Evolutionary conservation across 2,797 vertebrate genomes (phyloP), one percentile per base, ranked within the genome.

Genomic region (Syncerus caffer): DNA sequence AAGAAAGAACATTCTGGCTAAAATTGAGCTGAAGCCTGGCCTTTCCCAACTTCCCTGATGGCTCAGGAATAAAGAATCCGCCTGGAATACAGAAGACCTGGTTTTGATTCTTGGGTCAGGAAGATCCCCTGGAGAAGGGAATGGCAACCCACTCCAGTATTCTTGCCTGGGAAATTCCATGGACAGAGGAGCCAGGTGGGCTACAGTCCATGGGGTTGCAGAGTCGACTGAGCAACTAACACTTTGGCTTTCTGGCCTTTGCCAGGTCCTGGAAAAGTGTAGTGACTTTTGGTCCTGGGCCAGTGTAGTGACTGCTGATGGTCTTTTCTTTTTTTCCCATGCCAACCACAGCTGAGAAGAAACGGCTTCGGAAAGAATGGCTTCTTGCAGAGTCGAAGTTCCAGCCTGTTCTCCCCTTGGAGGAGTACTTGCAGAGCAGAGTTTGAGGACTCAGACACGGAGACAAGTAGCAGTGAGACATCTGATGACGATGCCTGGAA

Each of bases 381-480:
- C 98, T 99, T 99, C 98, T 99, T 99, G 97, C 99, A 99, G 76
- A 99, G 99, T 98, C 99, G 99, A 2, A 97, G 99, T 98, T 99
- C 99, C 94, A 99, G 99, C 98, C 99, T 99, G 98, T 99, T 99
- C 98, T 99, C 99, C 99, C 99, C 99, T 98, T 99, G 99, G 99
- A 99, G 99, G 99, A 99, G 99, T 99, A 99, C 99, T 99, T 99
- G 99, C 95, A 99, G 99, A 98, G 98, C 99, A 82, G 99, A 99
- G 95, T 99, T 99, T 92, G 99, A 99, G 98, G 99, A 99, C 98
- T 99, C 99, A 0, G 99, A 99, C 98, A 99, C 99, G 3, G 99
- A 99, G 98, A 99, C 99, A 95, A 99, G 99, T 99, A 99, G 99
- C 99, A 99, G 99, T 97, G 99, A 99, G 99, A 99, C 99, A 95